These are phyloP conservation scores for Catostomus latipinnis DNA, from an alignment of 2,797 vertebrate genomes.

Conservation along the genomic window DNA sequence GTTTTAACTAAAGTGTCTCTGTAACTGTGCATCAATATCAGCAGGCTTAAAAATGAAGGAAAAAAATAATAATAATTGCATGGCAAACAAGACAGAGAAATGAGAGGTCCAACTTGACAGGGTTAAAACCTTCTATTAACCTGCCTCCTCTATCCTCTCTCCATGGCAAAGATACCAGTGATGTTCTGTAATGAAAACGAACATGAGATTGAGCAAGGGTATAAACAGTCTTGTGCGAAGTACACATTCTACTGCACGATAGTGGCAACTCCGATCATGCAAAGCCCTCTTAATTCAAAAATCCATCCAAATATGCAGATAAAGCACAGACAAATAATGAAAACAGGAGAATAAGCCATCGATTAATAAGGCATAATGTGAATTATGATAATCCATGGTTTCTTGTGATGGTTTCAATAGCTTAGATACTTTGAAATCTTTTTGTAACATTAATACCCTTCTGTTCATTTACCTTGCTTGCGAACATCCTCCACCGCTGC, in stretches of 20 bases:
- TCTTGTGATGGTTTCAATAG: constrained; percentile 49
- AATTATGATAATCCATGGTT: constrained; percentile 8
- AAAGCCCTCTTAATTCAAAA: constrained; percentile 42
- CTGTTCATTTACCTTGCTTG: constrained; percentile 88
- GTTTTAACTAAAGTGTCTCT: constrained; percentile 6
- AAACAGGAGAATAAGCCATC: constrained; percentile 27
- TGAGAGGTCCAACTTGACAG: constrained; percentile 42
- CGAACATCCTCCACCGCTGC: constrained; percentile 98
- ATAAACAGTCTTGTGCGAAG: constrained; percentile 30
- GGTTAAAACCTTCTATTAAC: constrained; percentile 54
- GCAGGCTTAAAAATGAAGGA: constrained; percentile 28
- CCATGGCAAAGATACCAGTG: constrained; percentile 2
- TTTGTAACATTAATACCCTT: not conserved
- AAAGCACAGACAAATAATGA: constrained; percentile 35
- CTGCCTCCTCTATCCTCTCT: constrained; percentile 6
- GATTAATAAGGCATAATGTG: constrained; percentile 24
- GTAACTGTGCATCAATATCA: constrained; percentile 38
- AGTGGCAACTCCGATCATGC: constrained; percentile 5
- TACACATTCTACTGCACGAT: not conserved
- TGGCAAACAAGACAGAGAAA: constrained; percentile 45
- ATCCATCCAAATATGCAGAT: constrained; percentile 13
- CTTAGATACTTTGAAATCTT: not conserved
- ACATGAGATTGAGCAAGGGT: constrained; percentile 26
- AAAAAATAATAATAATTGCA: constrained; percentile 27
- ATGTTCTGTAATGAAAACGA: constrained; percentile 31